A percentile compares a stretch with the other conserved stretches of the same genome.
Conservation (phyloP, 1,140 invertebrate genomes). For the Heliconius melpomene region DNA sequence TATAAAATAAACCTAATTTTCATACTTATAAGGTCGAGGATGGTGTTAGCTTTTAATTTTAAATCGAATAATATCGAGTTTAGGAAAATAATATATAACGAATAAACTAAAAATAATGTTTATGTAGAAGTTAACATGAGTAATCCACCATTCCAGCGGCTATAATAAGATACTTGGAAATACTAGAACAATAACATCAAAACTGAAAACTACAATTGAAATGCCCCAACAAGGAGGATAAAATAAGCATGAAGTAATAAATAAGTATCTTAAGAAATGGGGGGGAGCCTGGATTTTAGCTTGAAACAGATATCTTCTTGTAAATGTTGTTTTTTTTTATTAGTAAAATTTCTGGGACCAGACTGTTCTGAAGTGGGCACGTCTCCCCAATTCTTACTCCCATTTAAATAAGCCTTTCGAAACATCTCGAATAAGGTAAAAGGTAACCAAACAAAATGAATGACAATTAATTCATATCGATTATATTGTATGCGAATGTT, state of each 20-base stretch:
- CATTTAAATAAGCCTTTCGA: neutral
- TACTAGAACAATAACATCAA: neutral
- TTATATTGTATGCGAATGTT: slow-evolving; percentile 26
- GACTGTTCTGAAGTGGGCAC: too few relatives aligned
- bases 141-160: neutral
- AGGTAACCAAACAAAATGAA: slow-evolving; percentile 22
- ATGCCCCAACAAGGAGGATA: neutral
- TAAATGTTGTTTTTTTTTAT: too few relatives aligned
- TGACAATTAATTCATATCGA: slow-evolving; percentile 23
- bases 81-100: neutral
- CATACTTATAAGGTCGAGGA: slow-evolving; percentile 56
- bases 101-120: neutral
- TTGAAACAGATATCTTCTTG: too few relatives aligned
- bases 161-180: neutral
- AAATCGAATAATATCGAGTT: neutral
- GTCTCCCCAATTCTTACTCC: too few relatives aligned
- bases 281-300: too few relatives aligned
- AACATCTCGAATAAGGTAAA: slow-evolving; percentile 20
- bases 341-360: too few relatives aligned
- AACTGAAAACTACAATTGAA: neutral
- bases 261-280: too few relatives aligned
- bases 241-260: slow-evolving; percentile 6
- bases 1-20: slow-evolving; percentile 72
- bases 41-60: neutral
- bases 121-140: neutral